Evolutionary conservation across 2,113 vertebrate genomes (phyloP).

Genomic region (Rhodinocichla rosea): DNA sequence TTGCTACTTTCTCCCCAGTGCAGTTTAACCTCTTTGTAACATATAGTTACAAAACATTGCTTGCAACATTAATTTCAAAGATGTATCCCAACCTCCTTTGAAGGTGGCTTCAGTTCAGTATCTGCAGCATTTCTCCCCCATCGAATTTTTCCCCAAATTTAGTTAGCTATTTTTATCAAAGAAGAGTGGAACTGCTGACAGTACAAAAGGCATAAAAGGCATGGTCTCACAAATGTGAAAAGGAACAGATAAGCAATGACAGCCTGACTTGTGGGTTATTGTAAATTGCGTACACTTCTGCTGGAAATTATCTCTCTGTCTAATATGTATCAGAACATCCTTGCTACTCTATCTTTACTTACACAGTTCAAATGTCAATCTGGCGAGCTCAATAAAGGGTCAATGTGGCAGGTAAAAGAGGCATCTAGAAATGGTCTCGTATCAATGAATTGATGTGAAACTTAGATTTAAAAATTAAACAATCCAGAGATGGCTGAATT

Average conservation of each 20-base stretch:
- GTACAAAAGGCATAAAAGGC: neutral
- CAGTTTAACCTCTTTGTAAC: slow-evolving; percentile 28
- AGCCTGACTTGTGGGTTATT: neutral
- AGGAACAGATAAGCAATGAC: neutral
- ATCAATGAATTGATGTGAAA: neutral
- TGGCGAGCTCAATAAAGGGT: neutral
- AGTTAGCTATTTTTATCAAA: slow-evolving; percentile 5
- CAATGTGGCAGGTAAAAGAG: neutral
- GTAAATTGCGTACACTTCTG: neutral
- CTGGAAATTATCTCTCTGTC: neutral
- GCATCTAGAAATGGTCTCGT: neutral
- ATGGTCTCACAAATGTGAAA: neutral
- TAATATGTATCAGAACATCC: neutral
- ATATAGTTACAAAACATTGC: neutral
- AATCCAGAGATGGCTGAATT: neutral
- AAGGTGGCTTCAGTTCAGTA: neutral
- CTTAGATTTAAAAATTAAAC: neutral
- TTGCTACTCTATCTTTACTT: neutral
- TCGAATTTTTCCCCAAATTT: neutral
- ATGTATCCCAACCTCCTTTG: neutral
- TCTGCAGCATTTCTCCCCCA: neutral
- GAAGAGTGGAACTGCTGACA: neutral
- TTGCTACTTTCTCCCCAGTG: neutral
- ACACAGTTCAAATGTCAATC: neutral
- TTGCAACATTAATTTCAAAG: slow-evolving; percentile 32